Base-by-base conservation (phyloP, 2,113 vertebrate genomes). In the Corydoras sp. region DNA sequence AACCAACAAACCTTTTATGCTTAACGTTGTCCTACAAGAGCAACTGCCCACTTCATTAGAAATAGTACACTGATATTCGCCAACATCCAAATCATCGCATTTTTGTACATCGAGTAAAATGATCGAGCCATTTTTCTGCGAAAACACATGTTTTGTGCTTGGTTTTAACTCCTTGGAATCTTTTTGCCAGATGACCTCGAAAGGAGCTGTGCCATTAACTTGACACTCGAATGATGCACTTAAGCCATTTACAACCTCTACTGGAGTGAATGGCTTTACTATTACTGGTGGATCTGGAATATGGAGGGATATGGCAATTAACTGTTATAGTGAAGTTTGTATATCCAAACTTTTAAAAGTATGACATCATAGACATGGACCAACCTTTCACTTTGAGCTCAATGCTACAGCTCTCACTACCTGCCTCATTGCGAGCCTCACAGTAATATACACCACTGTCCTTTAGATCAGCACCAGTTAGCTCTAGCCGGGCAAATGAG, bases 321-420 rank as follows among this genome's bases (percentile, higher is more conserved):
- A 43, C 4, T 43, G 35, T 24, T 24, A 2, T 24, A 24, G 18
- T 24, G 18, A 24, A 24, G 18, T 43, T 43, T 43, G 35, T 5
- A 43, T 4, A 43, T 43, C 2, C 35, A 43, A 43, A 43, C 7
- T 43, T 43, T 43, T 43, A 43, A 43, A 43, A 8, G 7, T 43
- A 8, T 43, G 35, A 43, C 35, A 43, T 8, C 35, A 48, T 11
- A 50, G 50, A 49, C 50, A 6, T 29, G 0, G 29, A 94, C 95
- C 14, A 84, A 99, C 97, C 97, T 99, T 98, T 98, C 49, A 99
- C 96, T 88, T 90, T 95, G 59, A 99, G 86, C 62, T 98, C 94
- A 84, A 94, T 68, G 80, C 92, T 97, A 88, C 95, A 99, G 89
- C 94, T 98, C 51, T 96, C 94, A 1, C 92, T 95, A 72, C 97